Evolutionary conservation across 1,140 invertebrate genomes (phyloP).

Genomic region (Sitophilus oryzae): DNA sequence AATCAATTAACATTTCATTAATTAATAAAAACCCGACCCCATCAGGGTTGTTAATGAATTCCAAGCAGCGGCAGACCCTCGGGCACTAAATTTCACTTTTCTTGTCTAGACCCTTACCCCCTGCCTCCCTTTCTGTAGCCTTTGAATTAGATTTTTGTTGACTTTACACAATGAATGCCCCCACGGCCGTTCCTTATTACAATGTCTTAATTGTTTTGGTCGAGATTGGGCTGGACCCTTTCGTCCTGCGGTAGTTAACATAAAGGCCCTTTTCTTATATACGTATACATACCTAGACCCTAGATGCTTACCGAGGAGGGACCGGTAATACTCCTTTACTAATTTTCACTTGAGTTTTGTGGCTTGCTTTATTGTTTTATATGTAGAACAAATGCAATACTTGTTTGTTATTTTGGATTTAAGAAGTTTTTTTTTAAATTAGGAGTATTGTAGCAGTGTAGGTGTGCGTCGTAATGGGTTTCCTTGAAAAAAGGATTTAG

Average conservation of each 20-base stretch:
- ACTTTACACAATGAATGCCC: constrained; percentile 26
- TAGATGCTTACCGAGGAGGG: constrained; percentile 17
- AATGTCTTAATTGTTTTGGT: constrained; percentile 30
- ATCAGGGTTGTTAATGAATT: no score
- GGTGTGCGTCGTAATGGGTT: no score
- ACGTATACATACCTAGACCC: constrained; percentile 20
- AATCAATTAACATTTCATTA: no score
- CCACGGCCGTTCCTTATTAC: constrained; percentile 27
- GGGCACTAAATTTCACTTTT: constrained; percentile 23
- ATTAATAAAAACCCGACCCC: no score
- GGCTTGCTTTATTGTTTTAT: no score
- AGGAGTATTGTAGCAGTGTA: no score
- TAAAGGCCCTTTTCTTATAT: constrained; percentile 27
- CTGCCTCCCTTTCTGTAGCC: constrained; percentile 9
- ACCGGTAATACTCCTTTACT: no score
- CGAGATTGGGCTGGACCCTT: constrained; percentile 22
- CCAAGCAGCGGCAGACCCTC: neutral
- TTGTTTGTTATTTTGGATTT: no score
- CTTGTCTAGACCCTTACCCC: constrained; percentile 21
- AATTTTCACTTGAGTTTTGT: no score
- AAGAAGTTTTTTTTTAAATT: no score
- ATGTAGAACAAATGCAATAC: no score
- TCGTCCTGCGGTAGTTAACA: constrained; percentile 24
- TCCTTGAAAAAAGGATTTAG: no score
- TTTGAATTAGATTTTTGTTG: constrained; percentile 27